A percentile compares a stretch with the other conserved stretches of the same genome.
Evolutionary conservation across 2,797 vertebrate species (phyloP).

Genomic region (Sebastes paucispinis): DNA sequence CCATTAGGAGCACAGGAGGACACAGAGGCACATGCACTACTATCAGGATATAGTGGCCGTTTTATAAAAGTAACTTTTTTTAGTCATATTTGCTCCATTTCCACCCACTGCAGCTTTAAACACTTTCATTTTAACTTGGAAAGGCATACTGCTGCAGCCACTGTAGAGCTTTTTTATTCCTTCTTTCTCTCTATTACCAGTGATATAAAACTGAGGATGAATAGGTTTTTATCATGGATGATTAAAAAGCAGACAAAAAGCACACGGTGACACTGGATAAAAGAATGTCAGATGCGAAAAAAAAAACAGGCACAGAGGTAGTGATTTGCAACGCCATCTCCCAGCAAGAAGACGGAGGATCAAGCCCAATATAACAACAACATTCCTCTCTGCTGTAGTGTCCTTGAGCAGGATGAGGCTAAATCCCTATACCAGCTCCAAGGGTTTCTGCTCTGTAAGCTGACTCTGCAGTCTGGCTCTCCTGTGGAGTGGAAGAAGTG

Average conservation of each 20-base stretch:
- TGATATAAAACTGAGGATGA: not conserved
- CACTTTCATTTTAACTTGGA: slow-evolving; percentile 5
- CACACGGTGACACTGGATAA: not conserved
- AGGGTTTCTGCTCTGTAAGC: slow-evolving; percentile 46
- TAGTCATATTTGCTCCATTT: too few relatives aligned
- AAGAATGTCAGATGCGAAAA: not conserved
- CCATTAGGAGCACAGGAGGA: too few relatives aligned
- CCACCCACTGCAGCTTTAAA: not conserved
- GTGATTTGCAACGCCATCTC: slow-evolving; percentile 6
- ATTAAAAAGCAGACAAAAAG: not conserved
- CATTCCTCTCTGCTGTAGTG: slow-evolving; percentile 35
- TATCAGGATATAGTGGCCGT: too few relatives aligned
- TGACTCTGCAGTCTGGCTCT: slow-evolving; percentile 41
- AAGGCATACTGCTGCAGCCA: not conserved
- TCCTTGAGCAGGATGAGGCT: slow-evolving; percentile 53
- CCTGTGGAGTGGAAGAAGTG: slow-evolving; percentile 21
- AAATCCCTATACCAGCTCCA: slow-evolving; percentile 36
- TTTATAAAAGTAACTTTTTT: too few relatives aligned
- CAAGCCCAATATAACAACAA: slow-evolving; percentile 5
- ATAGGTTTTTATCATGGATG: not conserved
- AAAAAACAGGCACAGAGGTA: not conserved
- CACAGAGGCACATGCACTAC: too few relatives aligned
- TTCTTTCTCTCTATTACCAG: not conserved
- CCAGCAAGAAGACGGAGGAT: not conserved
- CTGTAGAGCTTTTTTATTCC: not conserved